Percentiles rank a stretch among this genome's conserved stretches.
Conservation (phyloP, 2,797 vertebrate species). For the Lacerta bilineata region DNA sequence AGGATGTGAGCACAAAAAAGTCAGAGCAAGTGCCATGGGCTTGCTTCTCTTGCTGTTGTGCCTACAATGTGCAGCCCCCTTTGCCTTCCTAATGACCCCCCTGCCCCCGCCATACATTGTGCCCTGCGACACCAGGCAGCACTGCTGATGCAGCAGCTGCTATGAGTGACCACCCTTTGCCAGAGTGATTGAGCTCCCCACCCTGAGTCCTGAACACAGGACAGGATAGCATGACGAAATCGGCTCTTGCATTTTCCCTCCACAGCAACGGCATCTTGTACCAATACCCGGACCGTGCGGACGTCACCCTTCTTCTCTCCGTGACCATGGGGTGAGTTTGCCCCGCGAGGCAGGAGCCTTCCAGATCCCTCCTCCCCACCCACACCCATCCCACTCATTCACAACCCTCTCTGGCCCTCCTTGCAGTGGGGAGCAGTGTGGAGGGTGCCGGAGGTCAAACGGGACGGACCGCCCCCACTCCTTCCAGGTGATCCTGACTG, state of each 20-base stretch:
- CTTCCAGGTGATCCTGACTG: slow-evolving; percentile 95
- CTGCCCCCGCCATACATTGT: too few species aligned
- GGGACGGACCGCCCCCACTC: slow-evolving; percentile 91
- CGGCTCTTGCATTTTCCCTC: neutral
- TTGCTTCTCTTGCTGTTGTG: too few species aligned
- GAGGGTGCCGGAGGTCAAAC: slow-evolving; percentile 94
- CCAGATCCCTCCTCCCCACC: slow-evolving; percentile 32
- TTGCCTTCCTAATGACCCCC: too few species aligned
- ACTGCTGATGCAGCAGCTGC: neutral
- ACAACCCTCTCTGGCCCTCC: slow-evolving; percentile 62
- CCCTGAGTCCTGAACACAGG: too few species aligned
- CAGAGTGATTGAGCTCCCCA: neutral
- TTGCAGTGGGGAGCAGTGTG: slow-evolving; percentile 93
- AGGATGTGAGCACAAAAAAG: neutral
- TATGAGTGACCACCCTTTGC: neutral
- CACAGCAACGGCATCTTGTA: slow-evolving; percentile 93
- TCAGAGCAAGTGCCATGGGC: neutral
- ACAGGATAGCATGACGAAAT: too few species aligned
- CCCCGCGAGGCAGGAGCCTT: fast-evolving
- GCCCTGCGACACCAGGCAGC: too few species aligned
- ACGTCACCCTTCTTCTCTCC: slow-evolving; percentile 89
- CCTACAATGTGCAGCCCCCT: too few species aligned
- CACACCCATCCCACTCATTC: slow-evolving; percentile 34
- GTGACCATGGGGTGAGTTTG: slow-evolving; percentile 94
- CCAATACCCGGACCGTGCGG: slow-evolving; percentile 92